Conservation (phyloP, 2,888 invertebrate species). For the Caenorhabditis sp. region DNA sequence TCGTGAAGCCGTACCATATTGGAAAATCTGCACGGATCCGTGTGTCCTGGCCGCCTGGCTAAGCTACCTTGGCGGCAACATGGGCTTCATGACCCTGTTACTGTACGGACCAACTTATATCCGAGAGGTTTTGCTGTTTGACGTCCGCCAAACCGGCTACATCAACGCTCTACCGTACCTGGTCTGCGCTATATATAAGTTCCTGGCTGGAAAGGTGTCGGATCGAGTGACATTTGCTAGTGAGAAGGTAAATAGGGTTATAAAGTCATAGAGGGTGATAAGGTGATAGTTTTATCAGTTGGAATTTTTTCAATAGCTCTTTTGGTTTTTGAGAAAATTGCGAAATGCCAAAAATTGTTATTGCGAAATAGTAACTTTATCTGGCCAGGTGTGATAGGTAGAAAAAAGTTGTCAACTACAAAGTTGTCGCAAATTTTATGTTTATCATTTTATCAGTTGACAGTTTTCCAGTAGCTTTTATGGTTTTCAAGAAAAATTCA, state of each 20-base stretch:
- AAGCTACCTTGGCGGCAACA: slow-evolving; percentile 66
- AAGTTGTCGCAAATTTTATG: background rate
- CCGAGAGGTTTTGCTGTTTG: slow-evolving; percentile 62
- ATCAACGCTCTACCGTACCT: slow-evolving; percentile 65
- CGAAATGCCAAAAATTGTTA: too few relatives aligned
- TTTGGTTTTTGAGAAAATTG: too few relatives aligned
- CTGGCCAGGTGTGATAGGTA: background rate
- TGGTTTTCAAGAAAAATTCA: background rate
- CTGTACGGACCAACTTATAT: slow-evolving; percentile 73
- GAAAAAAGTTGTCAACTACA: background rate
- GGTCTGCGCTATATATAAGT: slow-evolving; percentile 64
- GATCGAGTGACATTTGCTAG: slow-evolving; percentile 59
- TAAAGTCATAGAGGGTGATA: too few relatives aligned
- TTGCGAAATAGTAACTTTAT: too few relatives aligned
- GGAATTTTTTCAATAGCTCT: slow-evolving; percentile 10
- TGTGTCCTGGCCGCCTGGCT: slow-evolving; percentile 50
- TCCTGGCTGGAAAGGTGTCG: slow-evolving; percentile 63
- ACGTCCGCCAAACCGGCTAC: slow-evolving; percentile 64
- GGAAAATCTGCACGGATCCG: slow-evolving; percentile 47
- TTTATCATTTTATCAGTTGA: background rate
- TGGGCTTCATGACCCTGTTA: slow-evolving; percentile 70
- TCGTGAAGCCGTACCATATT: slow-evolving; percentile 59
- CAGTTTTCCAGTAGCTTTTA: background rate
- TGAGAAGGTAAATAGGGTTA: slow-evolving; percentile 30
- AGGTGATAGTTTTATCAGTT: background rate